A percentile compares a stretch with the other conserved stretches of the same genome.
These are phyloP conservation scores for Zapornia atra DNA, from an alignment of 2,113 vertebrate genomes.

Conservation along the genomic window DNA sequence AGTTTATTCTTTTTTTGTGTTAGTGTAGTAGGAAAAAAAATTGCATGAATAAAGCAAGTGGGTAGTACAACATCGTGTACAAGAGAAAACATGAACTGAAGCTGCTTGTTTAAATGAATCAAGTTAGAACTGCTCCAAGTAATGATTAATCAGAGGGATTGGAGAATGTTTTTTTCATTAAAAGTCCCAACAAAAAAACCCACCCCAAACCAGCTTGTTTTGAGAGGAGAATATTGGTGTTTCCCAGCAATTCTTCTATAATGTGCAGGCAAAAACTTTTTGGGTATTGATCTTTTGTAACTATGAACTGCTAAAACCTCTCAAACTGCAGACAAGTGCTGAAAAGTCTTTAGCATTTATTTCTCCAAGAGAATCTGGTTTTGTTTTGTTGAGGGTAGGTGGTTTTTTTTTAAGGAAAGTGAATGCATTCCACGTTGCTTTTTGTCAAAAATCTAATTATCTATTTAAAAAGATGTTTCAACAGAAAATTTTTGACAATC, in stretches of 20 bases:
- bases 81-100: neutral
- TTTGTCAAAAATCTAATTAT: slow-evolving; percentile 19
- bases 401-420: neutral
- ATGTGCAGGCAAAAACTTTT: neutral
- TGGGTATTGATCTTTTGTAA: neutral
- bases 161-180: neutral
- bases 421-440: neutral
- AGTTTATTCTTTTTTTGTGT: slow-evolving; percentile 2
- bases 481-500: neutral
- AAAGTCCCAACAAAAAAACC: neutral
- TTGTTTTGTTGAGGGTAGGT: too few relatives aligned
- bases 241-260: neutral
- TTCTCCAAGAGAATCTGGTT: neutral
- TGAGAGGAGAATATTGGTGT: neutral
- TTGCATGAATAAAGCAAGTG: slow-evolving; percentile 25
- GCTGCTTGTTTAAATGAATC: neutral
- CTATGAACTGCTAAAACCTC: neutral
- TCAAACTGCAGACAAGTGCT: neutral
- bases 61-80: neutral
- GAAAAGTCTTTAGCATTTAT: neutral
- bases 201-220: neutral
- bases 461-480: slow-evolving; percentile 13
- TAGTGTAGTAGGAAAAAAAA: neutral
- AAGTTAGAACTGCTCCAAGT: neutral
- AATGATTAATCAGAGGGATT: neutral